Conservation (phyloP, 2,888 invertebrate genomes). For the Scrobipalpa atriplicella region DNA sequence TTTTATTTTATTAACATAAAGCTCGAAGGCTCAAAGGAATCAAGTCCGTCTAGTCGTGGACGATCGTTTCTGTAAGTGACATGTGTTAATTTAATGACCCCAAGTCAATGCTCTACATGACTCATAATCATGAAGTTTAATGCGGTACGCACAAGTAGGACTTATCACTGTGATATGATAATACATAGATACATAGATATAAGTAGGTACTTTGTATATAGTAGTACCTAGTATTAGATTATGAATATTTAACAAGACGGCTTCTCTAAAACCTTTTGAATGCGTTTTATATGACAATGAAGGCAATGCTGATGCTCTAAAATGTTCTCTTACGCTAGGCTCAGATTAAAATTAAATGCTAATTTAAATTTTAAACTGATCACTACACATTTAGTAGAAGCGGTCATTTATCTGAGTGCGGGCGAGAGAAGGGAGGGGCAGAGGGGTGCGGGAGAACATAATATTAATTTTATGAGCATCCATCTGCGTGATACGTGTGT, state of each 20-base stretch:
- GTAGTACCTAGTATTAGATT: not conserved
- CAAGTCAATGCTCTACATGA: not conserved
- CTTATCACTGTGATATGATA: not conserved
- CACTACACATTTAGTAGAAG: conserved; percentile 17
- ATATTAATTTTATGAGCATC: conserved; percentile 52
- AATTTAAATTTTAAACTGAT: conserved; percentile 6
- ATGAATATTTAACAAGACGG: not conserved
- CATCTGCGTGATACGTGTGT: conserved; percentile 42
- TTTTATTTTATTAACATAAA: conserved; percentile 15
- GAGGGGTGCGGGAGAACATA: conserved; percentile 38
- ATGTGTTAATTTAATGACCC: conserved; percentile 15
- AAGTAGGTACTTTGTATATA: not conserved
- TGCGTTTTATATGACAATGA: not conserved
- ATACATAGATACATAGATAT: not conserved
- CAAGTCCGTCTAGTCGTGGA: conserved; percentile 10
- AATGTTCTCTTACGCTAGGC: not conserved
- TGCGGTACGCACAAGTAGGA: not conserved
- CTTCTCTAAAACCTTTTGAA: not conserved
- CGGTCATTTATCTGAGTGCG: conserved; percentile 27
- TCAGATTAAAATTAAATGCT: conserved; percentile 2
- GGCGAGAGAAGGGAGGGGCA: conserved; percentile 30
- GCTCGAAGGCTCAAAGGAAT: not conserved
- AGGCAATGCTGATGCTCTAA: not conserved
- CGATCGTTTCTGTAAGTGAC: conserved; percentile 1
- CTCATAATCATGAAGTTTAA: not conserved